Evolutionary conservation across 2,113 vertebrate species (phyloP), one percentile per base, ranked within the genome.

Genomic region (Orthonyx spaldingii): DNA sequence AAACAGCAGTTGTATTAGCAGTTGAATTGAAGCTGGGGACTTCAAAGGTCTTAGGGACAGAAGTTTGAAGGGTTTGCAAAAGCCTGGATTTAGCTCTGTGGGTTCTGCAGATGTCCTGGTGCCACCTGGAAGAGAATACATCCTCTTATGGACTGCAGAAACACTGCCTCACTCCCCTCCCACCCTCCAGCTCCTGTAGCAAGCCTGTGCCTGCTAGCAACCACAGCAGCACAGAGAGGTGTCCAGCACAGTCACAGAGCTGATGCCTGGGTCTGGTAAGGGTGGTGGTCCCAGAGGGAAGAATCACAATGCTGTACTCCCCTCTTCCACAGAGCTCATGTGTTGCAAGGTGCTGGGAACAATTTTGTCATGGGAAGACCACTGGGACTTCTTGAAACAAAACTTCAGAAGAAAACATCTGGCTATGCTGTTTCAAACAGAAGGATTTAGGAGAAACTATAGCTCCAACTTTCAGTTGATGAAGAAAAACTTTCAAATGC

Each of bases 301-400:
- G n/a, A 57, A 41, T 33, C 22, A 61, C 27, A 32, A 16, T 56
- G 39, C 16, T 26, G 10, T 0, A 1, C 16, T 59, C 30, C 24
- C 21, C 0, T 1, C 21, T 64, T 55, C 35, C 2, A 2, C 21
- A 42, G 39, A 74, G 16, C 50, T 84, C 1, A 1, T 0, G 0
- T 2, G 0, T 53, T 72, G 52, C 22, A 27, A 65, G 30, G 71
- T 84, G 55, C 56, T 84, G 55, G 63, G 60, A 92, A 55, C 21
- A 65, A 30, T 74, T 86, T 86, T 86, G 55, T 46, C 23, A 15
- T 33, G 16, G 33, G 49, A 89, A 71, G 15, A 55, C 52, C 41
- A 37, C 16, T n/a, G n/a, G 30, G 72, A 64, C n/a, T 49, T 75
- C 68, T 59, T 64, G 41, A 70, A 81, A 37, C 7, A 55, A 35